These are phyloP conservation scores for Periphyllus acericola DNA, from an alignment of 2,888 invertebrate genomes.

Conservation along the genomic window DNA sequence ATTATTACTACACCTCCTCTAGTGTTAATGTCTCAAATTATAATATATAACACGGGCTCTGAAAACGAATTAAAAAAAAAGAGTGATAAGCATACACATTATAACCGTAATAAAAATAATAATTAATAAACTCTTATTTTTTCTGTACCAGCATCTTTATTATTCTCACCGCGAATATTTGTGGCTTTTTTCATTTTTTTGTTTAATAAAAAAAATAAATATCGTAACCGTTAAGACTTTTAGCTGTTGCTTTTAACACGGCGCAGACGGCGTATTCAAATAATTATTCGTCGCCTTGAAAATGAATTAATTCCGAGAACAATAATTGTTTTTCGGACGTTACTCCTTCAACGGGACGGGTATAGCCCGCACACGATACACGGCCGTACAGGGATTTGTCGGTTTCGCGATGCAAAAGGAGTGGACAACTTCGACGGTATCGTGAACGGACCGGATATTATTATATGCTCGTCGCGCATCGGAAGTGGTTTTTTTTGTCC, in stretches of 20 bases:
- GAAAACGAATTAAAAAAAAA: neutral
- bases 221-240: too few species aligned
- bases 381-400: neutral
- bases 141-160: neutral
- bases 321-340: neutral
- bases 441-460: too few species aligned
- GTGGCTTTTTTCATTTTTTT: neutral
- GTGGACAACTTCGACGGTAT: neutral
- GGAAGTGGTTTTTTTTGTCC: neutral
- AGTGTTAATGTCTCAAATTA: conserved; percentile 20
- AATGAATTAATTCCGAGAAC: neutral
- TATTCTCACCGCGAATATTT: neutral
- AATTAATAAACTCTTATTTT: neutral
- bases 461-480: neutral
- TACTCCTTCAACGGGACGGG: neutral
- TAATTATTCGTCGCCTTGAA: neutral
- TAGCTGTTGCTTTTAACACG: neutral
- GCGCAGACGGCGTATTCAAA: neutral
- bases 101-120: conserved; percentile 24
- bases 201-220: too few species aligned
- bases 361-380: conserved; percentile 25
- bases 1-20: conserved; percentile 28
- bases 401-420: neutral
- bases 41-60: neutral
- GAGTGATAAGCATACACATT: neutral